Percentiles rank a stretch among this genome's conserved stretches.
Evolutionary conservation across 2,113 vertebrate species (phyloP).

Genomic region (Tachysurus vachellii): DNA sequence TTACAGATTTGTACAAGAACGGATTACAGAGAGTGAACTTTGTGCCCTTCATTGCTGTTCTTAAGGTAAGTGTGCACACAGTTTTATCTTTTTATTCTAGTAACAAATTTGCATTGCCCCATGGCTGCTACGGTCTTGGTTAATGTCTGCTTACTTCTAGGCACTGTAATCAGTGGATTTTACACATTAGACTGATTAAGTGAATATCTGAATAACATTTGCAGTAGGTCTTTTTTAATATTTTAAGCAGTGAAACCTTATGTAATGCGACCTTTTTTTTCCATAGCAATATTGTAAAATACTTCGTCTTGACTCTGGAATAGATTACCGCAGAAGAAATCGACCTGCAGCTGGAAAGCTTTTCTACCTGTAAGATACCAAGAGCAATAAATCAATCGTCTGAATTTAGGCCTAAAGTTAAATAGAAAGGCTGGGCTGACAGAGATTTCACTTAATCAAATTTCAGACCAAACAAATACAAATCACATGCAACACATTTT

Average conservation of each 20-base stretch:
- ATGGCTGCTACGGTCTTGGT: neutral
- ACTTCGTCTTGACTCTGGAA: conserved; percentile 89
- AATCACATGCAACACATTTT: neutral
- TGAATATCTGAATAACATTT: neutral
- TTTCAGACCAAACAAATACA: neutral
- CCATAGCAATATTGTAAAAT: conserved; percentile 86
- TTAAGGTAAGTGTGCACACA: conserved; percentile 81
- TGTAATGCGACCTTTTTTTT: neutral
- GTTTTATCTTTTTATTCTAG: neutral
- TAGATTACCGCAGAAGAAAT: conserved; percentile 89
- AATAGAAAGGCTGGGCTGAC: neutral
- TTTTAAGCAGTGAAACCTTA: neutral
- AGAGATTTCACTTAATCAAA: neutral
- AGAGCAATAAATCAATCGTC: neutral
- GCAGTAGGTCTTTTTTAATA: neutral
- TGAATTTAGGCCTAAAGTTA: neutral
- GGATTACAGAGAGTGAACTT: conserved; percentile 98
- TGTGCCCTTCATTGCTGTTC: conserved; percentile 92
- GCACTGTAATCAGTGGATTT: neutral
- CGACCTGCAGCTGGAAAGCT: conserved; percentile 87
- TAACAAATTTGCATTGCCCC: neutral
- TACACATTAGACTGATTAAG: neutral
- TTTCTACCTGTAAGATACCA: conserved; percentile 88
- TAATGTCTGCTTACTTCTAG: neutral
- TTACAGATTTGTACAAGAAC: conserved; percentile 98